Conservation (phyloP, 1,140 invertebrate genomes). For the Papilio helenus region DNA sequence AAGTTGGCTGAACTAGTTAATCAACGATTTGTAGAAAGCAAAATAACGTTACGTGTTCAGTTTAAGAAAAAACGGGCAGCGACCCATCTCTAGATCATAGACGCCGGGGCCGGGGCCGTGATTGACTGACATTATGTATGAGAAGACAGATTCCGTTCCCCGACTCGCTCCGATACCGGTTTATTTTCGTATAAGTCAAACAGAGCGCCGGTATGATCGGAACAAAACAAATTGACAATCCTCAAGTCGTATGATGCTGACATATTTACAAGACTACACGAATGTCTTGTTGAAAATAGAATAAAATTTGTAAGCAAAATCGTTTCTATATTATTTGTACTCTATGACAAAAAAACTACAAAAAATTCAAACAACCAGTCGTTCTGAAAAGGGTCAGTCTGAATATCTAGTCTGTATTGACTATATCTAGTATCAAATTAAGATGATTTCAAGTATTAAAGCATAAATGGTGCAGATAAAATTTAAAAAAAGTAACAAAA, state of each 20-base stretch:
- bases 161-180: constrained; percentile 41
- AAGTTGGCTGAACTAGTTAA: not conserved
- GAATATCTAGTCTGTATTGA: too few relatives aligned
- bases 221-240: constrained; percentile 52
- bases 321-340: not conserved
- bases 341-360: not conserved
- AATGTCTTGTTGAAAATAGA: not conserved
- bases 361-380: too few relatives aligned
- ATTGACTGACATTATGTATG: constrained; percentile 38
- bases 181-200: constrained; percentile 52
- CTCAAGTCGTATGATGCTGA: constrained; percentile 17
- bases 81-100: constrained; percentile 8
- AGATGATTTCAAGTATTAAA: not conserved
- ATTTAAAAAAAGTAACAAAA: not conserved
- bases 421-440: too few relatives aligned
- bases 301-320: not conserved
- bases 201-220: constrained; percentile 48
- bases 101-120: not conserved
- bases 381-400: too few relatives aligned
- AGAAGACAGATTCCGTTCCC: constrained; percentile 34
- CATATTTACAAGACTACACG: not conserved
- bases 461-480: not conserved
- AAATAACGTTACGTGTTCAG: not conserved
- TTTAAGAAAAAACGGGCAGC: not conserved
- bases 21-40: not conserved